phyloP scores from a whole-genome alignment of 1,140 invertebrate genomes.

The Papilio helenus region DNA sequence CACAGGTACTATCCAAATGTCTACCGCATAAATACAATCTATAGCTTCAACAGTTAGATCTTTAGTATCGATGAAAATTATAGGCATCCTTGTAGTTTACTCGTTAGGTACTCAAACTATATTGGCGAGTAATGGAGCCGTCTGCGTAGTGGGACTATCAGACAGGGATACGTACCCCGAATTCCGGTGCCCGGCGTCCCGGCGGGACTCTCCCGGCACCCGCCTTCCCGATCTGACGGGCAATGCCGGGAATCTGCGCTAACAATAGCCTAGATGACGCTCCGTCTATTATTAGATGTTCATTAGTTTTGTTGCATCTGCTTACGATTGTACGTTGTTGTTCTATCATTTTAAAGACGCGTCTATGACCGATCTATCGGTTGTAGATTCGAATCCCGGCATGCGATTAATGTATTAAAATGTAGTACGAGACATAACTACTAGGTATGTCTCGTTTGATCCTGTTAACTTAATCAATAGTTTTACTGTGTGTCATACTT shows the following conservation, averaged over 20 bases:
- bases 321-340: background rate
- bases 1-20: too few relatives aligned
- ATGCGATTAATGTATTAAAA: too few relatives aligned
- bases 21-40: too few relatives aligned
- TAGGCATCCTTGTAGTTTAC: background rate
- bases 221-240: slow-evolving; percentile 39
- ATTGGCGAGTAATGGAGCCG: slow-evolving; percentile 11
- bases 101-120: slow-evolving; percentile 5
- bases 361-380: too few relatives aligned
- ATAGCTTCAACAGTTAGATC: background rate
- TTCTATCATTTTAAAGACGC: background rate
- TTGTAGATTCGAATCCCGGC: too few relatives aligned
- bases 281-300: slow-evolving; percentile 25
- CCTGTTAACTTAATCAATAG: too few relatives aligned
- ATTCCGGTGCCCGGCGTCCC: slow-evolving; percentile 45
- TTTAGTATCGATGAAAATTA: background rate
- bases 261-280: slow-evolving; percentile 31
- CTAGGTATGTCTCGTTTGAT: too few relatives aligned
- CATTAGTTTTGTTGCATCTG: slow-evolving; percentile 2
- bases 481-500: too few relatives aligned
- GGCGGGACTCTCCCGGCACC: slow-evolving; percentile 44
- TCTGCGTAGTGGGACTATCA: background rate
- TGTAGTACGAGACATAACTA: too few relatives aligned
- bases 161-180: slow-evolving; percentile 40
- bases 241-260: slow-evolving; percentile 43